Evolutionary conservation across 37 sponge, comb jelly and placozoan species (phyloP).

Genomic region (Chondrosia reniformis): DNA sequence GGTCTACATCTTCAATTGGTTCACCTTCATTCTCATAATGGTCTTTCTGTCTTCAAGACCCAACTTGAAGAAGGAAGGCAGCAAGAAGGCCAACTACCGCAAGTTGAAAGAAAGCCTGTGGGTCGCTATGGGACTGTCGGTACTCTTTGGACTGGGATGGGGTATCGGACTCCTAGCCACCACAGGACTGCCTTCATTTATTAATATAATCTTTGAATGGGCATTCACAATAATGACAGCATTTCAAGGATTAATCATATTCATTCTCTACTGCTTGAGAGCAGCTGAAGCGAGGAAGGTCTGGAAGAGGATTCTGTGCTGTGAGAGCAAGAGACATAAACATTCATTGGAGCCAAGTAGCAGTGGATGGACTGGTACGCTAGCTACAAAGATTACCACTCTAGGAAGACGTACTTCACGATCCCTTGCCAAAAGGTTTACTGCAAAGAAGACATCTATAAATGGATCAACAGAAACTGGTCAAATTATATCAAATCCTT

Average conservation of each 20-base stretch:
- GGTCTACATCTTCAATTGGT: constrained; percentile 55
- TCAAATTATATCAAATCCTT: too few relatives aligned
- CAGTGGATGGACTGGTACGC: too few relatives aligned
- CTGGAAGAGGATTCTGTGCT: constrained; percentile 19
- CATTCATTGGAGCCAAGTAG: too few relatives aligned
- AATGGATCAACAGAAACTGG: too few relatives aligned
- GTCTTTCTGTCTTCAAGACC: constrained; percentile 14
- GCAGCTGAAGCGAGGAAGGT: constrained; percentile 10
- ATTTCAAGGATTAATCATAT: constrained; percentile 26
- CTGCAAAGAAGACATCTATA: too few relatives aligned
- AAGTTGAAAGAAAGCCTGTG: constrained; percentile 16
- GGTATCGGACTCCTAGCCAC: constrained; percentile 39
- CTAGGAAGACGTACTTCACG: too few relatives aligned
- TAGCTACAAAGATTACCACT: too few relatives aligned
- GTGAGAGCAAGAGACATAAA: too few relatives aligned
- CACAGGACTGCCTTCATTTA: constrained; percentile 21
- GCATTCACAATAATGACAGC: constrained; percentile 47
- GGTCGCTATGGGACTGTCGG: constrained; percentile 39
- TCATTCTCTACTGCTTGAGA: constrained; percentile 1
- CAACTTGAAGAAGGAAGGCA: not conserved
- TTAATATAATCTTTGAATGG: constrained; percentile 27
- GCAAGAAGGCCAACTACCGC: not conserved
- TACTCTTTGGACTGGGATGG: constrained; percentile 61
- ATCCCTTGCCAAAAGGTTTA: too few relatives aligned
- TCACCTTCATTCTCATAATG: constrained; percentile 39